Percentiles rank a stretch among this genome's conserved stretches.
phyloP scores from a whole-genome alignment of 2,888 invertebrate genomes.

The Criorhina ranunculi region DNA sequence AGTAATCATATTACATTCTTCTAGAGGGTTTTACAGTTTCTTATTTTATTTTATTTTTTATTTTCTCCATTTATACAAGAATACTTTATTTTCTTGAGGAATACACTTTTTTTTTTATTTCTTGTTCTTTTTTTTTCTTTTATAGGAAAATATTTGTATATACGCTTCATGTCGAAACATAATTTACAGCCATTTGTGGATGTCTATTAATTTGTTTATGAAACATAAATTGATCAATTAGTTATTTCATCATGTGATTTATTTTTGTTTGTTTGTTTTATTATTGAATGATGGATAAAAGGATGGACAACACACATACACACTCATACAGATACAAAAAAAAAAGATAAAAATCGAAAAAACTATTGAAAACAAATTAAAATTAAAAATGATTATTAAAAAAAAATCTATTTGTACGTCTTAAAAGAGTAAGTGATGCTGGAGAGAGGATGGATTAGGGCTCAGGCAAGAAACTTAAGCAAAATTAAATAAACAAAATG shows the following conservation, averaged over 20 bases:
- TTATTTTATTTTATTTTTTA: constrained; percentile 41
- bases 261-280: constrained; percentile 39
- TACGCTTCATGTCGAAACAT: constrained; percentile 66
- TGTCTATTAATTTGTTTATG: constrained; percentile 68
- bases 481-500: constrained; percentile 38
- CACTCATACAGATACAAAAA: constrained; percentile 64
- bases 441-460: constrained; percentile 20
- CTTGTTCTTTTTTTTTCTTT: constrained; percentile 41
- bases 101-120: constrained; percentile 53
- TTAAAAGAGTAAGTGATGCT: constrained; percentile 65
- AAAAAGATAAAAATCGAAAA: too few species aligned
- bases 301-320: constrained; percentile 70
- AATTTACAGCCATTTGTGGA: constrained; percentile 72
- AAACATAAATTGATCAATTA: constrained; percentile 61
- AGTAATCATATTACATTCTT: constrained; percentile 60
- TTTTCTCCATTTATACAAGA: constrained; percentile 57
- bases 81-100: constrained; percentile 54
- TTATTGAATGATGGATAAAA: constrained; percentile 63
- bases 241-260: constrained; percentile 56
- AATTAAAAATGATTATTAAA: constrained; percentile 22
- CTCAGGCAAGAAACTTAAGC: constrained; percentile 63
- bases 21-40: constrained; percentile 58
- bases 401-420: constrained; percentile 62
- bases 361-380: constrained; percentile 32
- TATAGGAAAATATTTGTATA: constrained; percentile 72